These are phyloP conservation scores for Cephus cinctus DNA, from an alignment of 1,140 invertebrate species.

Conservation along the genomic window DNA sequence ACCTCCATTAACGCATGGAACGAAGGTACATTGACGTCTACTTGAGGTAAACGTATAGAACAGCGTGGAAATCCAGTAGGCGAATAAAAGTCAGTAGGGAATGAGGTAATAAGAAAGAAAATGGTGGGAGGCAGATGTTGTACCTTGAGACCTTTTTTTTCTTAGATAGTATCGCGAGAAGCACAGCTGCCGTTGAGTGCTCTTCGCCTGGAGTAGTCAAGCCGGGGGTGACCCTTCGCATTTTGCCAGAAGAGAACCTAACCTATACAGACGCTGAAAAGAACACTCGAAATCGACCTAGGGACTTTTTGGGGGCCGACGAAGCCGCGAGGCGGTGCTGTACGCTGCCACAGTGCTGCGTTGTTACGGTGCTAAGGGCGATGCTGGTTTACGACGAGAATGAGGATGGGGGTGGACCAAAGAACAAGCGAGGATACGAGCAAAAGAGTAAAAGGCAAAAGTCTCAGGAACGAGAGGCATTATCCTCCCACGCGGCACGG, in stretches of 20 bases:
- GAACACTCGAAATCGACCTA: too few species aligned
- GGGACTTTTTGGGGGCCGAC: too few species aligned
- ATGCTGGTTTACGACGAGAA: slow-evolving; percentile 14
- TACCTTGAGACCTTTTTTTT: slow-evolving; percentile 21
- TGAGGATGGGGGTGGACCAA: slow-evolving; percentile 12
- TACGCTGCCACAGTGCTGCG: not conserved
- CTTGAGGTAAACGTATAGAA: too few species aligned
- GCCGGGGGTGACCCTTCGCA: too few species aligned
- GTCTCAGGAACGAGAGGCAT: slow-evolving; percentile 20
- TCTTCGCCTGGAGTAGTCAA: too few species aligned
- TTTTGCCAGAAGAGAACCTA: too few species aligned
- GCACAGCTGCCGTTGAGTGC: slow-evolving; percentile 15
- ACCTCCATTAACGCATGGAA: too few species aligned
- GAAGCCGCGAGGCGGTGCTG: slow-evolving; percentile 7
- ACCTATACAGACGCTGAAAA: too few species aligned
- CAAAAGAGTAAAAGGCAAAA: slow-evolving; percentile 22
- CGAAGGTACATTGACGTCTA: too few species aligned
- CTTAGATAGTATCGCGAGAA: slow-evolving; percentile 31
- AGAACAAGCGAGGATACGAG: slow-evolving; percentile 11
- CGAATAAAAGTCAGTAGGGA: too few species aligned
- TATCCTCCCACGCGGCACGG: slow-evolving; percentile 35
- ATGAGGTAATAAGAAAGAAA: too few species aligned
- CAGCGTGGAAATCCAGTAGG: too few species aligned
- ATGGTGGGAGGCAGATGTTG: slow-evolving; percentile 43
- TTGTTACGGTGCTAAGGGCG: slow-evolving; percentile 11